Evolutionary conservation across 2,113 vertebrate genomes (phyloP).

Genomic region (Zosterops lateralis): DNA sequence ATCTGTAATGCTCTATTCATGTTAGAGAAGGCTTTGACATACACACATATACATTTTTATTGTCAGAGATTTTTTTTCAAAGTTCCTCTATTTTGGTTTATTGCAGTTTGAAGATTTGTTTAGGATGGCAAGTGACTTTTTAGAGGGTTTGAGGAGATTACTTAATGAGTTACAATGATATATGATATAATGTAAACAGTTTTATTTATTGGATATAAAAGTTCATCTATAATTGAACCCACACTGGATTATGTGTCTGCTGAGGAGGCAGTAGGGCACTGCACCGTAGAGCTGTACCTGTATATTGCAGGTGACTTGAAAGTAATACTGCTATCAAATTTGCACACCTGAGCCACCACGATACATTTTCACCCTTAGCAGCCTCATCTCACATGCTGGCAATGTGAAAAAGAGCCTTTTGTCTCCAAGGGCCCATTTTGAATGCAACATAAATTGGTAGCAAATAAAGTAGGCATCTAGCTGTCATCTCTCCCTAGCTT

Average conservation of each 20-base stretch:
- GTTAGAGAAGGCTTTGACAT: not conserved
- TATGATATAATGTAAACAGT: not conserved
- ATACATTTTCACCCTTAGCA: not conserved
- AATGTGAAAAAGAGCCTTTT: not conserved
- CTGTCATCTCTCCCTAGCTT: not conserved
- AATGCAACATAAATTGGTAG: not conserved
- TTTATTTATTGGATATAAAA: not conserved
- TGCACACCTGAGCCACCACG: not conserved
- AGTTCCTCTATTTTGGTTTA: not conserved
- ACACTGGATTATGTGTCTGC: not conserved
- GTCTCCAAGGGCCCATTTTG: not conserved
- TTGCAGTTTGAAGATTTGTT: not conserved
- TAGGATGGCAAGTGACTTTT: not conserved
- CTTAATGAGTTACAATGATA: not conserved
- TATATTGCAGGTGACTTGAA: not conserved
- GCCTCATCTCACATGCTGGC: not conserved
- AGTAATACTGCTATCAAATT: not conserved
- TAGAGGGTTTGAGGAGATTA: not conserved
- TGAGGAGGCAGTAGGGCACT: accelerated
- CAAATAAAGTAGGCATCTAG: not conserved
- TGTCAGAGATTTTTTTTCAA: not conserved
- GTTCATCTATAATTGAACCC: not conserved
- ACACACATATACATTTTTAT: not conserved
- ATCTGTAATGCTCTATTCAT: not conserved
- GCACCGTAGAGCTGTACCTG: not conserved